These are phyloP conservation scores for Drosophila kepulauana DNA, from an alignment of 1,140 invertebrate species.

Conservation along the genomic window DNA sequence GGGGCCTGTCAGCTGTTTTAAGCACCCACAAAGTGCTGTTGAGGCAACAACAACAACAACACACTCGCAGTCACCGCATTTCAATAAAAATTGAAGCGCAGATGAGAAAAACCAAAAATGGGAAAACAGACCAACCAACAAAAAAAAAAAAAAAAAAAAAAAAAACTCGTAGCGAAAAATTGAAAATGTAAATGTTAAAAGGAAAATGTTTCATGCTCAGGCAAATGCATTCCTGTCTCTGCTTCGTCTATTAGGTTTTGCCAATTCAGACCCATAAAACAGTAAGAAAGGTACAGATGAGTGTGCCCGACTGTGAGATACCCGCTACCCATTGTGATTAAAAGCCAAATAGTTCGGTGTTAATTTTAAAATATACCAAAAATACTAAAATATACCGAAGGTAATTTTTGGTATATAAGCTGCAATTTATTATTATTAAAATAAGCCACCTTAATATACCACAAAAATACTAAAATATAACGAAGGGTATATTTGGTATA, in stretches of 20 bases:
- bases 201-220: conserved; percentile 37
- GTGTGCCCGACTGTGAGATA: too few species aligned
- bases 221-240: conserved; percentile 51
- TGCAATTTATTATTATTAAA: too few species aligned
- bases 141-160: conserved; percentile 10
- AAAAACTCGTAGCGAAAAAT: conserved; percentile 32
- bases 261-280: conserved; percentile 22
- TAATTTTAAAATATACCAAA: too few species aligned
- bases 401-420: too few species aligned
- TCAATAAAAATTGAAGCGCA: conserved; percentile 73
- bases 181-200: conserved; percentile 54
- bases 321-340: too few species aligned
- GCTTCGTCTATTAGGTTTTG: conserved; percentile 11
- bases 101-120: conserved; percentile 28
- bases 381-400: too few species aligned
- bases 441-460: too few species aligned
- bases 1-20: conserved; percentile 82
- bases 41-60: conserved; percentile 42
- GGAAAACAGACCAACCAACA: neutral
- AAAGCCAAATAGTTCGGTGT: too few species aligned
- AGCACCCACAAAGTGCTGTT: conserved; percentile 80
- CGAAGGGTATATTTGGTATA: too few species aligned
- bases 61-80: conserved; percentile 29
- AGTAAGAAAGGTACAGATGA: neutral
- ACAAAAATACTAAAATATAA: too few species aligned